Conservation (phyloP, 2,113 vertebrate species). For the Rhipidura dahli region DNA sequence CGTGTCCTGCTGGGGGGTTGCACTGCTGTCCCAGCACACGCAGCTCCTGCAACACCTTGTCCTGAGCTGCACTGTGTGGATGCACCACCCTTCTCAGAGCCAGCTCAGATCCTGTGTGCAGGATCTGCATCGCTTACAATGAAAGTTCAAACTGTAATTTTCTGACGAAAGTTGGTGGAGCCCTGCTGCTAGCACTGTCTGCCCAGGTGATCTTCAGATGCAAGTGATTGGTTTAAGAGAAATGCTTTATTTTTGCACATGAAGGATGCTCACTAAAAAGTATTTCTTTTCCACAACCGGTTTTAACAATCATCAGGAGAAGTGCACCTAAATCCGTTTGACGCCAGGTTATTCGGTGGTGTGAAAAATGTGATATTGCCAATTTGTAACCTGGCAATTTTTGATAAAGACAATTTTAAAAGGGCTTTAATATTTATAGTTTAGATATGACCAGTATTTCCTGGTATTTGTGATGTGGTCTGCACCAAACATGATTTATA, state of each 20-base stretch:
- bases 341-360: background rate
- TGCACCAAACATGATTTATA: conserved; percentile 46
- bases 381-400: conserved; percentile 53
- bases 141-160: background rate
- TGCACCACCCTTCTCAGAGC: background rate
- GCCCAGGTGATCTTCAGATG: background rate
- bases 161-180: background rate
- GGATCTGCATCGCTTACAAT: rapidly evolving
- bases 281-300: conserved; percentile 7
- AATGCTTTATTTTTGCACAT: conserved; percentile 13
- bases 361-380: conserved; percentile 3
- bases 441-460: conserved; percentile 71
- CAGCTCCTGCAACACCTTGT: rapidly evolving
- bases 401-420: conserved; percentile 63
- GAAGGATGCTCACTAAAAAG: background rate
- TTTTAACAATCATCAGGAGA: conserved; percentile 15
- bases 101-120: background rate
- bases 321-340: background rate
- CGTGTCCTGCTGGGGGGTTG: rapidly evolving
- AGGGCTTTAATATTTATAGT: conserved; percentile 75
- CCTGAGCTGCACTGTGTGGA: background rate
- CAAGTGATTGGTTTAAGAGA: background rate
- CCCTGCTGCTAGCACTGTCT: background rate
- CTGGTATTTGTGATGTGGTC: conserved; percentile 33
- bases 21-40: rapidly evolving